Base-by-base conservation (phyloP, 2,888 invertebrate species). In the Melanchra persicariae region DNA sequence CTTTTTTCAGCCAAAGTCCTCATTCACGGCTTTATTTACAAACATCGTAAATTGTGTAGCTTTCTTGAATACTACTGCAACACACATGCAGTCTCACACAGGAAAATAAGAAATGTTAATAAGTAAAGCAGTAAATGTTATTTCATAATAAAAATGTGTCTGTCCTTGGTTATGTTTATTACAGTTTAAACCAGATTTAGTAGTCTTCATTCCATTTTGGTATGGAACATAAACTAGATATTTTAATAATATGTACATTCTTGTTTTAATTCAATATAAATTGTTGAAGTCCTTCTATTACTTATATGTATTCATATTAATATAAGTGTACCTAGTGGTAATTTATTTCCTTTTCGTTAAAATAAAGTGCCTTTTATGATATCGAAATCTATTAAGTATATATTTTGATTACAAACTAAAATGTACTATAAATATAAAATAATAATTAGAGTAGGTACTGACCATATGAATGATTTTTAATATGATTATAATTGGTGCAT, bases 321-420 rank as follows among this genome's bases (percentile, higher is more conserved):
- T 71, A 68, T 88, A 61, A 68, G 68, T 73, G 17, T 75, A 81
- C 70, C 76, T 91, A 90, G 90, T 77, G 84, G 85, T 91, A 90
- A 87, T 85, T 90, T 91, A 87, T 89, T 90, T 86, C 71, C 71
- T 84, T 84, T 86, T 83, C 69, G 86, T 82, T 74, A 63, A 87
- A 89, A 90, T 89, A 90, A 92, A 93, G 93, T 93, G 93, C 93
- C 93, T 93, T 92, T 85, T 83, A 87, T 79, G 70, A 82, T 80
- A 85, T 83, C 79, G 76, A 83, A 79, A 60, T 76, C 55, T 74
- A 75, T 49, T 67, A 76, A n/a, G n/a, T 80, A 76, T 80, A 80
- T 85, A 79, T 83, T 87, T 83, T 75, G 84, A 74, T 77, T 77
- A 78, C 81, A 81, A 70, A 75, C 59, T 67, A 74, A 74, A 79